Base-by-base conservation (phyloP, 2,113 vertebrate species). In the Xenopus borealis region DNA sequence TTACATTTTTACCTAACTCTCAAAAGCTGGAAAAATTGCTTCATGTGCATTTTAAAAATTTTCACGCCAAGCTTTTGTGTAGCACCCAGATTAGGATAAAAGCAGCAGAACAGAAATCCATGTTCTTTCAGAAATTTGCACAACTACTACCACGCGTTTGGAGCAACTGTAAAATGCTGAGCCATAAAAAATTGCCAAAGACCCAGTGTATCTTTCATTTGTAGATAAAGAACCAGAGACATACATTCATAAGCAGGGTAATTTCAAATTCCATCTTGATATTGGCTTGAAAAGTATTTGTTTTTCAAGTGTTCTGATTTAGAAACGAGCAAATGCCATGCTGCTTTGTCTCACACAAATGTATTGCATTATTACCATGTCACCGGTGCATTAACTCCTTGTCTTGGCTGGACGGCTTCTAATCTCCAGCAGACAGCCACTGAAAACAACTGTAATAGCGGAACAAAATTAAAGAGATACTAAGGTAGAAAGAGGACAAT, bases 241-340 rank as follows among this genome's bases (percentile, higher is more conserved):
- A 55, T 16, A n/a, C 30, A 62, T 23, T 62, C 33, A 70, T 70
- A 52, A 33, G 14, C 45, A 50, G 70, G 16, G 59, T 72, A 57
- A 70, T 63, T 55, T 70, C 19, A 62, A 62, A 76, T 69, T 76
- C 59, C 27, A 69, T 45, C 33, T 62, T 52, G 58, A 61, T 64
- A 64, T 70, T 30, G 45, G 23, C 30, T 55, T 14, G 30, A 55
- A 77, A 46, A 30, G 58, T 55, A 69, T 70, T 77, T 57, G 59
- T 70, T 70, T 76, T 70, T 57, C 33, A 16, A 30, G 63, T 69
- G 47, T 57, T 70, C 47, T 70, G 61, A 69, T 77, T 63, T 70
- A 63, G 18, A 33, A 69, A 46, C 57, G 19, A 14, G 12, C 62
- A 63, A 64, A 77, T 70, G 59, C 10, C 66, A 64, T 0, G 62